phyloP scores from a whole-genome alignment of 2,797 vertebrate species.

The Onychomys torridus region DNA sequence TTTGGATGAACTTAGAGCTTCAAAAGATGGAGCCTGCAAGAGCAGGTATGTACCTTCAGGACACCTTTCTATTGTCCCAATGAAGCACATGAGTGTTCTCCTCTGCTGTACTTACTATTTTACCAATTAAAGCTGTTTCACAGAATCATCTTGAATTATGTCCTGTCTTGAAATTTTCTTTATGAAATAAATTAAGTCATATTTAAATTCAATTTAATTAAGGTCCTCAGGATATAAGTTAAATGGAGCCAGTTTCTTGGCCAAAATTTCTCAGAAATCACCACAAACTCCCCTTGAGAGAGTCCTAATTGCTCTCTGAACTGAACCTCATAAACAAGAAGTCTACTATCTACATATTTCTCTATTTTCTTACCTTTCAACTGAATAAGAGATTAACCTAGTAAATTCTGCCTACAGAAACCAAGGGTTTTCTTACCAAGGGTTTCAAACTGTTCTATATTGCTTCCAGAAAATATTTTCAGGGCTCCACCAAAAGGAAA shows the following conservation, averaged over 20 bases:
- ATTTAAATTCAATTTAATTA: neutral
- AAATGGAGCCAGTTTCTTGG: neutral
- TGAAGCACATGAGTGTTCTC: neutral
- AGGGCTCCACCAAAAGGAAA: neutral
- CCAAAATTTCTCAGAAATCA: neutral
- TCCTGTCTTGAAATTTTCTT: neutral
- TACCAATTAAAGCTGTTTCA: neutral
- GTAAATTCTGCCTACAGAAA: neutral
- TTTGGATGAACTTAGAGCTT: neutral
- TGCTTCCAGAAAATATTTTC: neutral
- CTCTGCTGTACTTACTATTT: neutral
- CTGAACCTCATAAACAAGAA: neutral
- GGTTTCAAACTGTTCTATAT: neutral
- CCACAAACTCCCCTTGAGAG: neutral
- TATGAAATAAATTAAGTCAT: neutral
- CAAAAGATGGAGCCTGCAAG: neutral
- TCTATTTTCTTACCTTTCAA: neutral
- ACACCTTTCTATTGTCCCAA: neutral
- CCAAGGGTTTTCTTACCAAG: too few relatives aligned
- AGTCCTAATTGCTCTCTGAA: neutral
- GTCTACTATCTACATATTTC: neutral
- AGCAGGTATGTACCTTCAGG: neutral
- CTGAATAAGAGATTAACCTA: neutral
- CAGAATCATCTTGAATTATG: neutral
- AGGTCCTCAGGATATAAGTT: neutral